phyloP scores from a whole-genome alignment of 2,888 invertebrate genomes.

The Ptilodon capucinus region DNA sequence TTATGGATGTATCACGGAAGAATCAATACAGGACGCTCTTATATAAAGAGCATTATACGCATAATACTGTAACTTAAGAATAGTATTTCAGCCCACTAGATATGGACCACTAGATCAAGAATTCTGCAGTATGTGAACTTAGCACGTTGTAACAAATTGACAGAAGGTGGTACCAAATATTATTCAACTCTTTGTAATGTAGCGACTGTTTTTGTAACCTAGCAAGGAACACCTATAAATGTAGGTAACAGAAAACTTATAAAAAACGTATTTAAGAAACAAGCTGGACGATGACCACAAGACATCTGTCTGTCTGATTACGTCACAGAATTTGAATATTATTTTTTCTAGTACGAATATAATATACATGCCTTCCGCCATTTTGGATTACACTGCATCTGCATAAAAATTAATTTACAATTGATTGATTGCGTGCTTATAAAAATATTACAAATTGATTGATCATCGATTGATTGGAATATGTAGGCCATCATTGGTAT shows the following conservation, averaged over 20 bases:
- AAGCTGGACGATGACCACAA: not conserved
- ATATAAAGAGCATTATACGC: no score
- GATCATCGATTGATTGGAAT: constrained; percentile 19
- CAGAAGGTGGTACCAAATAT: no score
- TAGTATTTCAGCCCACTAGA: no score
- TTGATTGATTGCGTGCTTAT: constrained; percentile 11
- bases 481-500: constrained; percentile 16
- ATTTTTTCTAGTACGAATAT: not conserved
- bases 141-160: no score
- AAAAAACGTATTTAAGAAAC: not conserved
- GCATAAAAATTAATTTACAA: constrained; percentile 5
- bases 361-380: not conserved
- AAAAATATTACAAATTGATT: constrained; percentile 20
- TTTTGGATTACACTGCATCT: constrained; percentile 12
- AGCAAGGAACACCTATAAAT: no score
- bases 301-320: not conserved
- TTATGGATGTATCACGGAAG: no score
- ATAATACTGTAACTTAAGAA: no score
- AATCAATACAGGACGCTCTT: no score
- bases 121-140: no score
- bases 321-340: not conserved
- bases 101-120: no score
- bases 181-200: no score
- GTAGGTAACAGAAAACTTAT: not conserved
- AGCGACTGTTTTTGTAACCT: no score